Evolutionary conservation across 2,797 vertebrate genomes (phyloP).

Genomic region (Siniperca undulata): DNA sequence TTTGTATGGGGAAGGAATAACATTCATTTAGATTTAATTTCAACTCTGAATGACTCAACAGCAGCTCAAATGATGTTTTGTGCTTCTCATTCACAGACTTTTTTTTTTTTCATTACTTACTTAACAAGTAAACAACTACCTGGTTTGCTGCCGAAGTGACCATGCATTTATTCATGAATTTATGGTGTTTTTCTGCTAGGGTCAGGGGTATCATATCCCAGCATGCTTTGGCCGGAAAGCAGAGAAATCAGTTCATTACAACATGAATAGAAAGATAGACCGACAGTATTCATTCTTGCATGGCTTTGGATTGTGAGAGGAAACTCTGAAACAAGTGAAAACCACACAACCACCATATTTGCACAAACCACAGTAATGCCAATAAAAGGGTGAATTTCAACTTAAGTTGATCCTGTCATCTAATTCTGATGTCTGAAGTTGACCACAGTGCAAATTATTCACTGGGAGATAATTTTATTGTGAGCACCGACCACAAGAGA

Average conservation of each 20-base stretch:
- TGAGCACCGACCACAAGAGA: neutral
- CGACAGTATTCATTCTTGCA: neutral
- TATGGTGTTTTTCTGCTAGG: neutral
- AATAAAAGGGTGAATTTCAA: neutral
- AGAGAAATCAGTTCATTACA: conserved; percentile 3
- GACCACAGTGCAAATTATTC: neutral
- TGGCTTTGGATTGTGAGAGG: neutral
- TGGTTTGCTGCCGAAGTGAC: neutral
- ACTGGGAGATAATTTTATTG: neutral
- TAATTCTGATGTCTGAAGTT: neutral
- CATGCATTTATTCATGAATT: neutral
- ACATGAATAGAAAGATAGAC: neutral
- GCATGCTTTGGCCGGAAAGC: neutral
- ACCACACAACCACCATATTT: neutral
- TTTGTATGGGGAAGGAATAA: neutral
- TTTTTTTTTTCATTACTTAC: neutral
- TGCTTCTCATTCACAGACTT: neutral
- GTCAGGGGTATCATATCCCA: neutral
- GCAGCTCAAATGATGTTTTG: conserved; percentile 3
- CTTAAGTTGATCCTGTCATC: neutral
- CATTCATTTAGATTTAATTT: conserved; percentile 4
- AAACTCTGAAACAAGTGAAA: neutral
- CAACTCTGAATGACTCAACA: conserved; percentile 19
- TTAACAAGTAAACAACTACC: neutral
- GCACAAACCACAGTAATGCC: neutral